Percentiles rank a stretch among this genome's conserved stretches.
phyloP scores from a whole-genome alignment of 2,888 invertebrate genomes.

The Coleophora flavipennella region DNA sequence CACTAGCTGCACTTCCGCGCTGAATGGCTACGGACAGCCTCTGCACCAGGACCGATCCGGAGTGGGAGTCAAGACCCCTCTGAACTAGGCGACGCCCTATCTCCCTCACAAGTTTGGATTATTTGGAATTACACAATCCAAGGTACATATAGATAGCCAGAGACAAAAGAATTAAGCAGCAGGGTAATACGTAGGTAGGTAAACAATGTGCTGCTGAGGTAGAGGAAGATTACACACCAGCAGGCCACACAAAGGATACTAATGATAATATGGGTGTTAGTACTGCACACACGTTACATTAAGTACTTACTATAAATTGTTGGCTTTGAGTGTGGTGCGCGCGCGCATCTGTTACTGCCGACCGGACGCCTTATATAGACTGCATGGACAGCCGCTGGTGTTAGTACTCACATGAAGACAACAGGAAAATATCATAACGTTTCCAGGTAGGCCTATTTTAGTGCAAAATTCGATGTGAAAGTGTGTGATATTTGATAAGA shows the following conservation, averaged over 20 bases:
- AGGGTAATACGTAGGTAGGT: neutral
- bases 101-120: no score
- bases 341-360: conserved; percentile 34
- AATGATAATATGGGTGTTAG: conserved; percentile 19
- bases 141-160: neutral
- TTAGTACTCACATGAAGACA: no score
- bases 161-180: neutral
- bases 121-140: no score
- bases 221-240: neutral
- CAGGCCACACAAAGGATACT: conserved; percentile 11
- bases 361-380: conserved; percentile 36
- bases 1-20: no score
- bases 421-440: no score
- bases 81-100: no score
- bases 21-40: no score
- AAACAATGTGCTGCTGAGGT: neutral
- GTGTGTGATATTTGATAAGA: no score
- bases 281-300: conserved; percentile 24
- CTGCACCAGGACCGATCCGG: no score
- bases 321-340: conserved; percentile 23
- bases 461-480: no score
- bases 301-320: conserved; percentile 33
- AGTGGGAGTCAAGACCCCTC: no score
- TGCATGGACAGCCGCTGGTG: conserved; percentile 11
- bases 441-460: no score